These are phyloP conservation scores for Nezara viridula DNA, from an alignment of 2,888 invertebrate species.

Conservation along the genomic window DNA sequence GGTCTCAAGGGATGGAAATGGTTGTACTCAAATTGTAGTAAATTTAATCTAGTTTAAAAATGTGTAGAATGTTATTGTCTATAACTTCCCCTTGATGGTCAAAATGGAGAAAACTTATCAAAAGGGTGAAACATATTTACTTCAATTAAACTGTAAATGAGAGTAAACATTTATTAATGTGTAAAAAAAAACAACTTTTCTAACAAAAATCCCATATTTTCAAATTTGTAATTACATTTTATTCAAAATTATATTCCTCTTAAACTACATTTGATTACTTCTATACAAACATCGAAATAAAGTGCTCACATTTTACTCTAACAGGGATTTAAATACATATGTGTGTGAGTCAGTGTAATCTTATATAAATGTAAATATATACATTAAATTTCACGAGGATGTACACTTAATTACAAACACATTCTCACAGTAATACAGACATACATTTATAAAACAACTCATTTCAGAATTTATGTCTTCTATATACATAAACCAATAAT, in stretches of 20 bases:
- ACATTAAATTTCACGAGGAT: conserved; percentile 54
- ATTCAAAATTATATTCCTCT: conserved; percentile 58
- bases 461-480: conserved; percentile 53
- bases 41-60: too few relatives aligned
- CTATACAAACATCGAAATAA: conserved; percentile 59
- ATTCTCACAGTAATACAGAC: conserved; percentile 52
- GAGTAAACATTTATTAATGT: conserved; percentile 59
- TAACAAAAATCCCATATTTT: conserved; percentile 58
- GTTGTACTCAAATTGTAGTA: too few relatives aligned
- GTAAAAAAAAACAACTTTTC: conserved; percentile 54
- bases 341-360: conserved; percentile 53
- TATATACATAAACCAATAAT: conserved; percentile 7
- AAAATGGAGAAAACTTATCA: too few relatives aligned
- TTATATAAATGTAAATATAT: conserved; percentile 57
- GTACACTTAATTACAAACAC: conserved; percentile 55
- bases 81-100: too few relatives aligned
- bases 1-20: too few relatives aligned
- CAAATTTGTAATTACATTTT: conserved; percentile 57
- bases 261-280: conserved; percentile 59
- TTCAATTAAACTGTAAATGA: conserved; percentile 50
- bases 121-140: not conserved
- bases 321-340: conserved; percentile 58
- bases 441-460: conserved; percentile 36
- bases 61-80: too few relatives aligned
- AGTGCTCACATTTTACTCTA: conserved; percentile 57